phyloP scores from a whole-genome alignment of 2,888 invertebrate genomes.

The Melikaiella ostensackeni region DNA sequence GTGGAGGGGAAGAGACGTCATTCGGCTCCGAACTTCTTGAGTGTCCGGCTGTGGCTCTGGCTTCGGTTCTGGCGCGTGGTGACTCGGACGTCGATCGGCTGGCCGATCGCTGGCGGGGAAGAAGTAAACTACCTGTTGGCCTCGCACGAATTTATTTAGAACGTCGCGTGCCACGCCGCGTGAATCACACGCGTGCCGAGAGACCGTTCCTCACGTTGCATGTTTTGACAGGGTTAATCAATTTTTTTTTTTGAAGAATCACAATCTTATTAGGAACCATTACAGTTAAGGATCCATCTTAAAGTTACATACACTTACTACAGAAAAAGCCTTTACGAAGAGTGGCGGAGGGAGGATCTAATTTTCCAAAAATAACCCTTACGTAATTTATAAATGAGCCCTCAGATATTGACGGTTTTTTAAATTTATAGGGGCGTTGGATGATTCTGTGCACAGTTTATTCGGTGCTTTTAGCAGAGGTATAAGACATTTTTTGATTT shows the following conservation, averaged over 20 bases:
- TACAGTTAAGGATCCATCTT: not conserved
- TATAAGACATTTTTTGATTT: too few relatives aligned
- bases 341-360: too few relatives aligned
- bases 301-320: too few relatives aligned
- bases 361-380: too few relatives aligned
- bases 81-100: slow-evolving; percentile 62
- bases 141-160: slow-evolving; percentile 66
- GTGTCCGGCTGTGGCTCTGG: slow-evolving; percentile 48
- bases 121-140: slow-evolving; percentile 66
- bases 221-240: not conserved
- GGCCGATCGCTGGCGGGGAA: slow-evolving; percentile 51
- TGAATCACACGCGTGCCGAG: slow-evolving; percentile 61
- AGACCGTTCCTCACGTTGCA: slow-evolving; percentile 35
- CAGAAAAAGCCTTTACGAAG: too few relatives aligned
- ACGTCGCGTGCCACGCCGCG: slow-evolving; percentile 54
- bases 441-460: too few relatives aligned
- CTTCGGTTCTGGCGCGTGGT: slow-evolving; percentile 65
- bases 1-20: slow-evolving; percentile 69
- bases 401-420: too few relatives aligned
- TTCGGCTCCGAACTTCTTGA: slow-evolving; percentile 62
- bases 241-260: not conserved
- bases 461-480: too few relatives aligned
- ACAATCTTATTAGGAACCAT: not conserved
- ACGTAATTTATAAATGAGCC: too few relatives aligned
- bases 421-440: too few relatives aligned